phyloP scores from a whole-genome alignment of 2,113 vertebrate genomes.

The Lamprologus lemairii region DNA sequence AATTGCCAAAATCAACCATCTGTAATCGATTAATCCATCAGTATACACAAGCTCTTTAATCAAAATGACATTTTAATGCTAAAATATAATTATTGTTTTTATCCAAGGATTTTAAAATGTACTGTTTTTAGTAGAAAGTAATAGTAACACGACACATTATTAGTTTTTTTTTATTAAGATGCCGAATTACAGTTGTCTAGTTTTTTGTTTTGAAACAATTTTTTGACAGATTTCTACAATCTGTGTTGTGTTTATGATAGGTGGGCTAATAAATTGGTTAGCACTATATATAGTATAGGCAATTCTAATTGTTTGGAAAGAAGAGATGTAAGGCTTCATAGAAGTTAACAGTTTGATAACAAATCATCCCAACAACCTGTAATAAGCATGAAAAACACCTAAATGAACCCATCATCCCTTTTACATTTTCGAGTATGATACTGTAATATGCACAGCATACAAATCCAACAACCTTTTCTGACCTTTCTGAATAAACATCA shows the following conservation, averaged over 20 bases:
- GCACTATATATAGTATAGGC: background rate
- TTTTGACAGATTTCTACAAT: background rate
- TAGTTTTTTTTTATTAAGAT: background rate
- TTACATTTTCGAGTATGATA: background rate
- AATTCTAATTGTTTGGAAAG: background rate
- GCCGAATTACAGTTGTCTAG: background rate
- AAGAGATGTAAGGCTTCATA: background rate
- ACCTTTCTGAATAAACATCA: slow-evolving; percentile 44
- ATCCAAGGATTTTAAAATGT: background rate
- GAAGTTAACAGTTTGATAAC: background rate
- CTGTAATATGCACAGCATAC: background rate
- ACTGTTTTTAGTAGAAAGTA: background rate
- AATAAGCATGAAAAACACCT: background rate
- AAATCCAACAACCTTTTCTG: slow-evolving; percentile 50
- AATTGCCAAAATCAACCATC: background rate
- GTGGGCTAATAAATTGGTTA: background rate
- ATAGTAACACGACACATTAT: background rate
- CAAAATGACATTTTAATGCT: background rate
- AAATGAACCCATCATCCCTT: background rate
- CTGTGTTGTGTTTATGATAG: background rate
- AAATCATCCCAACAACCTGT: background rate
- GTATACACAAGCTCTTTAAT: background rate
- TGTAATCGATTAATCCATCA: background rate
- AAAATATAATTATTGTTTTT: background rate
- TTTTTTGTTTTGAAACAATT: background rate